These are phyloP conservation scores for Phallusia fumigata DNA, from an alignment of 23 tunicate species.

Conservation along the genomic window DNA sequence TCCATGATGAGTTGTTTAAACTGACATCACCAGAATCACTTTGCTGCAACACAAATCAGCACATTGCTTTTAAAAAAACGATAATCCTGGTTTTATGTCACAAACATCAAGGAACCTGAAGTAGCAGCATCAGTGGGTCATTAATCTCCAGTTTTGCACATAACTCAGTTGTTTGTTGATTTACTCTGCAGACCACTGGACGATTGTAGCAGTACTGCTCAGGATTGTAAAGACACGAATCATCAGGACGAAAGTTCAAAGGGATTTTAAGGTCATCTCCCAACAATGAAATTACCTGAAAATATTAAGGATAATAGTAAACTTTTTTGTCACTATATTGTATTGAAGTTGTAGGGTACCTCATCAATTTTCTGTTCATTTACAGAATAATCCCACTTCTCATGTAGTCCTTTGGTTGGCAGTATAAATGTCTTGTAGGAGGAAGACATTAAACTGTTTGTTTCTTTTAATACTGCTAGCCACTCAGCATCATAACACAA, in stretches of 20 bases:
- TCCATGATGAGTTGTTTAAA: constrained; percentile 48
- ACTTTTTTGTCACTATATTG: too few species aligned
- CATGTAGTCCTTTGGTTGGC: constrained; percentile 54
- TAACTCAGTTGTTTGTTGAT: constrained; percentile 84
- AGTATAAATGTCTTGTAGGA: constrained; percentile 34
- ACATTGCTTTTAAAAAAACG: not conserved
- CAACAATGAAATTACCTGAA: constrained; percentile 34
- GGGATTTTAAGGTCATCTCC: constrained; percentile 66
- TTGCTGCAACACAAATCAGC: not conserved
- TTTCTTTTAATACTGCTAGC: constrained; percentile 83
- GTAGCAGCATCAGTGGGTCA: constrained; percentile 82
- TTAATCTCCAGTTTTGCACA: constrained; percentile 77
- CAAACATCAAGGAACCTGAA: constrained; percentile 26
- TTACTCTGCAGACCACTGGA: constrained; percentile 45
- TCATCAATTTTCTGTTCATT: constrained; percentile 48
- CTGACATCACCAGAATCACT: constrained; percentile 1
- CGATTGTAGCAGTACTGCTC: constrained; percentile 23
- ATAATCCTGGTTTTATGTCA: not conserved
- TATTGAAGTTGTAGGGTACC: not conserved
- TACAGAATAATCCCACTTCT: constrained; percentile 52
- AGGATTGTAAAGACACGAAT: constrained; percentile 69
- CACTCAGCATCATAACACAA: constrained; percentile 90
- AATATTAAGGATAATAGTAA: not conserved
- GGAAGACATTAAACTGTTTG: constrained; percentile 72
- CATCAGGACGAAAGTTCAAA: constrained; percentile 53